Evolutionary conservation across 2,888 invertebrate species (phyloP), one percentile per base, ranked within the genome.

Genomic region (Adela reaumurella): DNA sequence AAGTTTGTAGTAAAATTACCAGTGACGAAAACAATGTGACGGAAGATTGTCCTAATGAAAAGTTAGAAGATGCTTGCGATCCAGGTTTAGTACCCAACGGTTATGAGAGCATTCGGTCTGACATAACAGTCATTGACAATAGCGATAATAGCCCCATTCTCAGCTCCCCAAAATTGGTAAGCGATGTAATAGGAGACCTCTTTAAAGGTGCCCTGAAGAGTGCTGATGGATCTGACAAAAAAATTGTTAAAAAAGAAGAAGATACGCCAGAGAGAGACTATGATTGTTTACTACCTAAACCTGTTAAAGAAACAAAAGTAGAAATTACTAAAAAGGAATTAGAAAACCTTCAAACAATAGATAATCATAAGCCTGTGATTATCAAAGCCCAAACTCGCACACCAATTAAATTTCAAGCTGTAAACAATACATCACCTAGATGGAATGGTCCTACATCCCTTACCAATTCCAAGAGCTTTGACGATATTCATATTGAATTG

Each of bases 401-500:
- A n/a, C n/a, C n/a, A n/a, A n/a, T n/a, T n/a, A n/a, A n/a, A n/a
- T n/a, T n/a, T n/a, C n/a, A n/a, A n/a, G n/a, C n/a, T n/a, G n/a
- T n/a, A n/a, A n/a, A n/a, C n/a, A n/a, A n/a, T n/a, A n/a, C n/a
- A n/a, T n/a, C n/a, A 35, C 35, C 8, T 3, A 35, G 14, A 35
- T 8, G 4, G 4, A 35, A 3, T 4, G 68, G 65, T 1, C 68
- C 66, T 29, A 55, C 67, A 10, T 73, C 73, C 3, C 58, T 73
- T 1, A 64, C 63, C 2, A 64, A 63, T 52, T 60, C 68, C 10
- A 71, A 79, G 62, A 70, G 76, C 62, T 68, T 74, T 57, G 62
- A 35, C 35, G 35, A 35, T 35, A 35, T 35, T 14, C 35, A 35
- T 14, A 3, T 14, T 35, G 35, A 35, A 14, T 11, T 35, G 6